Evolutionary conservation across 2,797 vertebrate genomes (phyloP).

Genomic region (Sciurus vulgaris): DNA sequence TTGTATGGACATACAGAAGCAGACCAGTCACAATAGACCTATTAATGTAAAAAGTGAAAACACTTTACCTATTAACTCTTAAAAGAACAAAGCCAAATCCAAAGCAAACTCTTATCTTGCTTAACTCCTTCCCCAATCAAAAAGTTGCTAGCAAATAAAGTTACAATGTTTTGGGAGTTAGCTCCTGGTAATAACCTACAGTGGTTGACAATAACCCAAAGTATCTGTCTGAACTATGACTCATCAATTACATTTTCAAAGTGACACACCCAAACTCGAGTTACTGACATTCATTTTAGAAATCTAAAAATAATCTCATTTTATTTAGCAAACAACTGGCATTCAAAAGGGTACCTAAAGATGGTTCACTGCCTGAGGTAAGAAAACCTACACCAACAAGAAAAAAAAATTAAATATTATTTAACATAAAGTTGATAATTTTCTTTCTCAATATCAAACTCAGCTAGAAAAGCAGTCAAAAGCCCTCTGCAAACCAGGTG

Average conservation of each 20-base stretch:
- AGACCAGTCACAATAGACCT: background rate
- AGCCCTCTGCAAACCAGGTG: background rate
- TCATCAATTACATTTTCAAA: constrained; percentile 42
- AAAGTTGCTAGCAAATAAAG: background rate
- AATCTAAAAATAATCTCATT: constrained; percentile 53
- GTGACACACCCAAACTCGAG: constrained; percentile 37
- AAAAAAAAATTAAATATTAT: background rate
- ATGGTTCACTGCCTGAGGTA: background rate
- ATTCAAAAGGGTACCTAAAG: constrained; percentile 55
- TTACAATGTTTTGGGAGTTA: background rate
- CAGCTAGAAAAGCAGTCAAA: background rate
- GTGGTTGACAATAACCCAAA: background rate
- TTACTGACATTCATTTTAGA: background rate
- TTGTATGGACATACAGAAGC: background rate
- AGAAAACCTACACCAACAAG: constrained; percentile 45
- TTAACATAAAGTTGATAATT: background rate
- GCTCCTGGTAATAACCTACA: background rate
- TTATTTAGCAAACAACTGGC: constrained; percentile 36
- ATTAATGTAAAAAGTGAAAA: background rate
- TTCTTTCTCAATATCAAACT: background rate
- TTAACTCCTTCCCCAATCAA: background rate
- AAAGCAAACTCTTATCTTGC: background rate
- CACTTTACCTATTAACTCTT: background rate
- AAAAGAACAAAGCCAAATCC: background rate
- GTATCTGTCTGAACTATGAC: constrained; percentile 21